These are phyloP conservation scores for Sylvilagus floridanus DNA, from an alignment of 2,797 vertebrate species.

Conservation along the genomic window DNA sequence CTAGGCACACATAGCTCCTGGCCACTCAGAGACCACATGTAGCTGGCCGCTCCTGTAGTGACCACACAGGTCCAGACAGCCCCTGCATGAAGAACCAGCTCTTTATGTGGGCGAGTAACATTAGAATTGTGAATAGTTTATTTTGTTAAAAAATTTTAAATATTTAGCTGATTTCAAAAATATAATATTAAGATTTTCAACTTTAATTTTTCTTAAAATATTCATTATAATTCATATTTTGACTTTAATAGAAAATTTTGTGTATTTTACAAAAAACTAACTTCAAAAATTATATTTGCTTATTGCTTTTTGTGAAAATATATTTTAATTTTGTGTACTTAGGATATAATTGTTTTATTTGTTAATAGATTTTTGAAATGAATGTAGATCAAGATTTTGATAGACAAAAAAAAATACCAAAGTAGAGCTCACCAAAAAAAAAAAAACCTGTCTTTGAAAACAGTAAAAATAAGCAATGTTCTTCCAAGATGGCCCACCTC, in stretches of 20 bases:
- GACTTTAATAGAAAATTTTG: not conserved
- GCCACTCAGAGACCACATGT: too few species aligned
- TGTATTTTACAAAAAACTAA: not conserved
- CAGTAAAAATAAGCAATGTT: not conserved
- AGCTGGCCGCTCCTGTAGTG: not conserved
- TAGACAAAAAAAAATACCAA: not conserved
- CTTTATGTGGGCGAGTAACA: not conserved
- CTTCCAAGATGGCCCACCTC: not conserved
- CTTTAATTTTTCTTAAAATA: not conserved
- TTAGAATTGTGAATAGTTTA: not conserved
- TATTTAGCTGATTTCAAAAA: not conserved
- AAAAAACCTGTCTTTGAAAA: not conserved
- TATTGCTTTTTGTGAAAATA: not conserved
- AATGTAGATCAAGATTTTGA: conserved; percentile 6
- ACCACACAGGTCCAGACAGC: not conserved
- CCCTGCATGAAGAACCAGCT: accelerated
- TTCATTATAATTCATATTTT: conserved; percentile 8
- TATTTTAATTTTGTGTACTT: not conserved
- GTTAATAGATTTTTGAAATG: conserved; percentile 37
- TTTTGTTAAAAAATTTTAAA: not conserved
- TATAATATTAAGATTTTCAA: not conserved
- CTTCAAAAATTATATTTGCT: not conserved
- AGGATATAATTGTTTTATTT: not conserved
- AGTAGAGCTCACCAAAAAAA: not conserved
- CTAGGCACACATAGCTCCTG: too few species aligned